Percentiles rank a stretch among this genome's conserved stretches.
Conservation (phyloP, 2,113 vertebrate species). For the Otus sunia region DNA sequence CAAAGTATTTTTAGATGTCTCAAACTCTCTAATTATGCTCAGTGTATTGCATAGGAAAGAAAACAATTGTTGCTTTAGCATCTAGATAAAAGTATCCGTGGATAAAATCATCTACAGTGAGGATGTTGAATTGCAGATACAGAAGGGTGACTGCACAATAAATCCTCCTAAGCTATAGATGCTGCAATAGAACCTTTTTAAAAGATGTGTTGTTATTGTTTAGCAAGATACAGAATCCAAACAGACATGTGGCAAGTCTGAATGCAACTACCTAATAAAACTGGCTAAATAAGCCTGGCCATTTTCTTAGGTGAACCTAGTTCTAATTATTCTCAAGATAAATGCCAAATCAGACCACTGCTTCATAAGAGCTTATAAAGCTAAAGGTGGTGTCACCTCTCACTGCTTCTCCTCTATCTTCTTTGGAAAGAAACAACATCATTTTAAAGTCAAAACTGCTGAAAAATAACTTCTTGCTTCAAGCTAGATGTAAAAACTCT, state of each 20-base stretch:
- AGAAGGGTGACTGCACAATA: background rate
- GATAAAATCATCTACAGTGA: background rate
- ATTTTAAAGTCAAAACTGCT: background rate
- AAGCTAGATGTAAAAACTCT: background rate
- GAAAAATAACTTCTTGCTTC: background rate
- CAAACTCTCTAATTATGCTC: background rate
- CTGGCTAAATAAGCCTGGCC: background rate
- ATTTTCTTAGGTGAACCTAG: background rate
- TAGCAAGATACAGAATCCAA: background rate
- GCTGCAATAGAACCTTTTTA: background rate
- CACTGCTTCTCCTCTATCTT: background rate
- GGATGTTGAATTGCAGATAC: background rate
- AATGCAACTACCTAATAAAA: background rate
- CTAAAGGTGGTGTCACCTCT: background rate
- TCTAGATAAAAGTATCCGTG: background rate
- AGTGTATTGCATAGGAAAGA: background rate
- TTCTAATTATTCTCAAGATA: background rate
- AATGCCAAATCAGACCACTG: background rate
- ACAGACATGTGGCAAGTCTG: background rate
- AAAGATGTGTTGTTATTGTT: background rate
- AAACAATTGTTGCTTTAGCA: background rate
- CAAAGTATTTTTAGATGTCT: constrained; percentile 45
- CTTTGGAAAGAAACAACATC: background rate
- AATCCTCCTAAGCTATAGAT: background rate
- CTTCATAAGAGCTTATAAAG: background rate